Conservation (phyloP, 2,888 invertebrate genomes). For the Pammene aurita region DNA sequence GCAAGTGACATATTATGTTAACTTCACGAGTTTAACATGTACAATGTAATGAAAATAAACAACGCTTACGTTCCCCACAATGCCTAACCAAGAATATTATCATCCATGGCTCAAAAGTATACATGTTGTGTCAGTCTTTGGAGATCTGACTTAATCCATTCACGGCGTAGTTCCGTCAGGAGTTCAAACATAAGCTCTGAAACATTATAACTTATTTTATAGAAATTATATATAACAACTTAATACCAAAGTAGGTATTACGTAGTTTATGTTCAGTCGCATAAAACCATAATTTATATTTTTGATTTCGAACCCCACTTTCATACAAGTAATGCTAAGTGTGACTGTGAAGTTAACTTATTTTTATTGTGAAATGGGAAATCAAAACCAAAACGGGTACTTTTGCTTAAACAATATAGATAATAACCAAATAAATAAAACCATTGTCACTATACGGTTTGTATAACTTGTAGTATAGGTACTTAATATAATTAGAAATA, state of each 20-base stretch:
- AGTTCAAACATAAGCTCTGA: neutral
- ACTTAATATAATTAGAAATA: conserved; percentile 17
- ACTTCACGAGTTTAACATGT: conserved; percentile 17
- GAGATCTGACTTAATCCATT: neutral
- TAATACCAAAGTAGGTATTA: conserved; percentile 2
- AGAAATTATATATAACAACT: neutral
- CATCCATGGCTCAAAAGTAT: neutral
- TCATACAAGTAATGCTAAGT: neutral
- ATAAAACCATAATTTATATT: conserved; percentile 5
- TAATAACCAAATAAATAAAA: conserved; percentile 16
- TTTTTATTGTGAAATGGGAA: neutral
- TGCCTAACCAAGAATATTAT: neutral
- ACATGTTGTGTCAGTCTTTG: neutral
- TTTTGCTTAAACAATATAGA: conserved; percentile 10
- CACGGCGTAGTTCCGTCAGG: neutral
- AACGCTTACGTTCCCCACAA: neutral
- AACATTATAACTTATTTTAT: neutral
- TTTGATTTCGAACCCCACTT: neutral
- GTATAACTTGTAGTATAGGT: neutral
- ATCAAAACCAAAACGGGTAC: neutral
- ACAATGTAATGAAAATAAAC: conserved; percentile 6
- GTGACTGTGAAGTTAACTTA: neutral
- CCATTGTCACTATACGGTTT: conserved; percentile 4
- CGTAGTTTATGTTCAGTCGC: neutral
- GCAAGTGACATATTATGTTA: conserved; percentile 18